Evolutionary conservation across 2,113 vertebrate species (phyloP).

Genomic region (Sebastes schlegelii): DNA sequence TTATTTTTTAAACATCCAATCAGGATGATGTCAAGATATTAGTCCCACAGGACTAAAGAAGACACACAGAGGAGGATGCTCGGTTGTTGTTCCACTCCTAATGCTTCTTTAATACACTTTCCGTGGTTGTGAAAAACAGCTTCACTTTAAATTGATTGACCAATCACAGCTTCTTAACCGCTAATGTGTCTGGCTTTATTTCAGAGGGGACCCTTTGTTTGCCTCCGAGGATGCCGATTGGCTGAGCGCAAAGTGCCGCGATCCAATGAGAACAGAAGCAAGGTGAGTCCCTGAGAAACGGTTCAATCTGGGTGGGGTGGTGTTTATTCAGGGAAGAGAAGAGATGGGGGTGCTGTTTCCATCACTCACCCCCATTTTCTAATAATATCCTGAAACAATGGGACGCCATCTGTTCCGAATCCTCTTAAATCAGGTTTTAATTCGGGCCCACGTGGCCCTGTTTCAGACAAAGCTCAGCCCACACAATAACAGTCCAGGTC

Average conservation of each 20-base stretch:
- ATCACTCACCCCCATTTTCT: conserved; percentile 60
- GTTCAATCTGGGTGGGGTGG: conserved; percentile 19
- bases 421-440: conserved; percentile 81
- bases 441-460: conserved; percentile 67
- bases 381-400: conserved; percentile 77
- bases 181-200: not conserved
- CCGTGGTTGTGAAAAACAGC: conserved; percentile 10
- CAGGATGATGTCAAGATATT: not conserved
- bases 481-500: conserved; percentile 32
- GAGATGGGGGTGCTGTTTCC: not conserved
- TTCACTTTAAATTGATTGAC: conserved; percentile 35
- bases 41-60: not conserved
- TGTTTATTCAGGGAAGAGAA: conserved; percentile 25
- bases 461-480: conserved; percentile 70
- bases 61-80: not conserved
- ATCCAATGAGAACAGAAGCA: conserved; percentile 28
- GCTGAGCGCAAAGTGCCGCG: not conserved
- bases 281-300: conserved; percentile 27
- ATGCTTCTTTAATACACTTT: not conserved
- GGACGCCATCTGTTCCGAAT: conserved; percentile 79
- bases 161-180: conserved; percentile 37
- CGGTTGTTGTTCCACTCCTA: not conserved
- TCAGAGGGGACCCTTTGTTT: conserved; percentile 42
- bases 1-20: conserved; percentile 1
- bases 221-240: conserved; percentile 43